These are phyloP conservation scores for Dicyrtoma fusca DNA, from an alignment of 2,888 invertebrate species.

Conservation along the genomic window DNA sequence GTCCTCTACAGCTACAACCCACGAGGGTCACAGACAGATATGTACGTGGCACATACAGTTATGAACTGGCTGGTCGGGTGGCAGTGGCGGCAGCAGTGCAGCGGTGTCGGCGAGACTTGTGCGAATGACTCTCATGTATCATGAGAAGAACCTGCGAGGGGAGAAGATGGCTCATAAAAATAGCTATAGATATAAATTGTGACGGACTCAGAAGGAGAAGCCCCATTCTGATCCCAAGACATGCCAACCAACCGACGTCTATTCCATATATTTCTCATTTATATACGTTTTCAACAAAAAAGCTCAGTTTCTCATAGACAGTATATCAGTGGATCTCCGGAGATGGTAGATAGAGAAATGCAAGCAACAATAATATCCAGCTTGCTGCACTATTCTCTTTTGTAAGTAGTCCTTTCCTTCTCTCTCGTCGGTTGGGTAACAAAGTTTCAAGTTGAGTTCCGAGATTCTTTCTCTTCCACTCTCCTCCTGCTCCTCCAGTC, in stretches of 20 bases:
- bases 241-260: neutral
- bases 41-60: neutral
- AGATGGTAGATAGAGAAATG: too few species aligned
- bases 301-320: too few species aligned
- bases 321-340: too few species aligned
- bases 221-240: too few species aligned
- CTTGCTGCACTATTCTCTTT: too few species aligned
- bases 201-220: neutral
- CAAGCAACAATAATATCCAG: too few species aligned
- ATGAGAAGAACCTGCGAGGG: neutral
- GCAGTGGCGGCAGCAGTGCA: neutral
- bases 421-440: too few species aligned
- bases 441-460: too few species aligned
- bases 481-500: neutral
- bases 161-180: conserved; percentile 38
- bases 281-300: neutral
- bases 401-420: too few species aligned
- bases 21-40: neutral
- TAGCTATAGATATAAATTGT: conserved; percentile 37
- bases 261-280: conserved; percentile 12
- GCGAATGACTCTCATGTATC: conserved; percentile 35
- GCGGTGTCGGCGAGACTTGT: neutral
- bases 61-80: neutral
- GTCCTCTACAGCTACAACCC: too few species aligned
- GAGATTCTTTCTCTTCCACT: neutral